Evolutionary conservation across 2,113 vertebrate species (phyloP).

Genomic region (Amblyornis subalaris): DNA sequence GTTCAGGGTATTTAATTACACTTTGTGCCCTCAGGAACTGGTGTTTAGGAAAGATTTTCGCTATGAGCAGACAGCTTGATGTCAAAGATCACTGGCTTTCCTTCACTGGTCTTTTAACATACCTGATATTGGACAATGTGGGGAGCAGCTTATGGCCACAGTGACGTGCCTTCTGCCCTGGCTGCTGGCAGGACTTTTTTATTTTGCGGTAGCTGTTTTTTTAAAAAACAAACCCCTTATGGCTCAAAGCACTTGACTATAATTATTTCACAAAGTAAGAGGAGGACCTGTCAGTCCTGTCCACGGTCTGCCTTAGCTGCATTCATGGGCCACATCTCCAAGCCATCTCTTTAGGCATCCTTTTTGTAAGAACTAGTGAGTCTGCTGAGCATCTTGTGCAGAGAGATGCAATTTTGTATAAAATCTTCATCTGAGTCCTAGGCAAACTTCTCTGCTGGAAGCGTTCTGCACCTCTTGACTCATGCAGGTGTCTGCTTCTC

Average conservation of each 20-base stretch:
- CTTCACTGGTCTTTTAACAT: neutral
- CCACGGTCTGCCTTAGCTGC: neutral
- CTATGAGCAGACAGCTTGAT: neutral
- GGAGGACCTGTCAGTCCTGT: neutral
- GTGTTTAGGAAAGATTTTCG: neutral
- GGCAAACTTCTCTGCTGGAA: neutral
- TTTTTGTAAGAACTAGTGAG: neutral
- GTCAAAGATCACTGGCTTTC: neutral
- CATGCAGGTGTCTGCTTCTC: neutral
- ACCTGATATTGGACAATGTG: neutral
- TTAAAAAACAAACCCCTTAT: neutral
- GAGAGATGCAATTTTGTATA: neutral
- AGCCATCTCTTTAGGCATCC: neutral
- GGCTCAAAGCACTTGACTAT: neutral
- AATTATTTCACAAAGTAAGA: neutral
- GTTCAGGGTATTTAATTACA: neutral
- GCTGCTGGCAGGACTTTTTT: neutral
- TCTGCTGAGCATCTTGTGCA: neutral
- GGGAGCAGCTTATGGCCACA: neutral
- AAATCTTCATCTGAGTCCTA: neutral
- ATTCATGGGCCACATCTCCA: neutral
- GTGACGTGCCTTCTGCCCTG: neutral
- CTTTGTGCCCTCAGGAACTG: neutral
- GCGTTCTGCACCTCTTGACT: neutral
- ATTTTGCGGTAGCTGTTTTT: neutral